Base-by-base conservation (phyloP, 2,888 invertebrate genomes). In the Sympetrum striolatum region DNA sequence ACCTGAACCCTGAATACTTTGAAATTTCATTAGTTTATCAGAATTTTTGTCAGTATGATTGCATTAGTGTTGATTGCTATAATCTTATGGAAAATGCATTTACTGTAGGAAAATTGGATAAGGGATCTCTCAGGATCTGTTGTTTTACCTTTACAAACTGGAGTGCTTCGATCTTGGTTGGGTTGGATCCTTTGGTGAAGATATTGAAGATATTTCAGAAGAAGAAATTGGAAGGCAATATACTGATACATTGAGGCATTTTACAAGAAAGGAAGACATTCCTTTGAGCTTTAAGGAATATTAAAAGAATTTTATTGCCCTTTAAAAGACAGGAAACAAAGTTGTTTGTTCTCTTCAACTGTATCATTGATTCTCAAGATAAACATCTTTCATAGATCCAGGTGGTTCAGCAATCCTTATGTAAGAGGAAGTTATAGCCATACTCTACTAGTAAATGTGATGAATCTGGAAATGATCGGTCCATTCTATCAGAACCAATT, bases 51-150 rank as follows among this genome's bases (percentile, higher is more conserved):
- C 44, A 8, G 44, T 0, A 53, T 53, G 18, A 53, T 53, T 1
- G 73, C 6, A 80, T 80, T 48, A 39, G 6, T 12, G 12, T 8
- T 44, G n/a, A n/a, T n/a, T n/a, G n/a, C n/a, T n/a, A n/a, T n/a
- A n/a, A n/a, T n/a, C n/a, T n/a, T n/a, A n/a, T n/a, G n/a, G 10
- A 80, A 1, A 0, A n/a, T 25, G 25, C 5, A 64, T 64, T 5
- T 73, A 14, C 8, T 73, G 91, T 48, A 48, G 18, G 82, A 60
- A 31, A 90, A 91, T 44, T 97, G 96, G 96, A 94, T 95, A 5
- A 94, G 94, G 91, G 94, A 95, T 92, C 93, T 96, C 48, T 95
- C 96, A 25, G 96, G 96, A 2, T 96, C 97, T 93, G 96, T 96
- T 92, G 94, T 96, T 64, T 92, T 96, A 18, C 93, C 94, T 1